These are phyloP conservation scores for Heterotilapia buettikoferi DNA, from an alignment of 2,113 vertebrate species.

Conservation along the genomic window DNA sequence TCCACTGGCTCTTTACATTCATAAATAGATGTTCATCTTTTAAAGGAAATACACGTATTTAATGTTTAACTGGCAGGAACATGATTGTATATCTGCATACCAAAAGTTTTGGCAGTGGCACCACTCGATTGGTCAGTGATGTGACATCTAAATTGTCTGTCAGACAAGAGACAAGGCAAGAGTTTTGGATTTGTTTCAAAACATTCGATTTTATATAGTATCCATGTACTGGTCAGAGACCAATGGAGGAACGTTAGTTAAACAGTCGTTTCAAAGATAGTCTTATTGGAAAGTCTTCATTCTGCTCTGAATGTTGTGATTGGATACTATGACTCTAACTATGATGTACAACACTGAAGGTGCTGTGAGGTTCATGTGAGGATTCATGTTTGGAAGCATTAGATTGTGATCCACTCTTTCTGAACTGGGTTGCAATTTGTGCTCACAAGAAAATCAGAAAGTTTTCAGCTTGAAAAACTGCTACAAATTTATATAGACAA, in stretches of 20 bases:
- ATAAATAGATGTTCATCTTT: not conserved
- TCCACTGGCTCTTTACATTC: not conserved
- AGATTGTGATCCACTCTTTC: not conserved
- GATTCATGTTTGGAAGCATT: not conserved
- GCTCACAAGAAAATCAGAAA: not conserved
- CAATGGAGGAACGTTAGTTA: not conserved
- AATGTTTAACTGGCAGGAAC: not conserved
- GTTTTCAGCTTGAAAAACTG: not conserved
- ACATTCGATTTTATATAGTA: not conserved
- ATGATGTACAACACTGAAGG: not conserved
- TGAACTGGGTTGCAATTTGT: not conserved
- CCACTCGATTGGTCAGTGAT: not conserved
- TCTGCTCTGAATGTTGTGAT: not conserved
- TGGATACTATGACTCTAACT: not conserved
- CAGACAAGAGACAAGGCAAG: not conserved
- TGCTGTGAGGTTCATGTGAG: not conserved
- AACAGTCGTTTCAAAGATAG: not conserved
- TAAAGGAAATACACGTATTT: not conserved
- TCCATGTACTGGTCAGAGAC: not conserved
- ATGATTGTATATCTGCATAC: not conserved
- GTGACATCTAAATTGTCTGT: not conserved
- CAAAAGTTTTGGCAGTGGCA: not conserved
- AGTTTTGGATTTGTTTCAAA: not conserved
- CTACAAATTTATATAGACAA: not conserved
- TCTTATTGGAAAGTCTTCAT: not conserved